These are phyloP conservation scores for Phoenicopterus ruber DNA, from an alignment of 2,113 vertebrate species.

Conservation along the genomic window DNA sequence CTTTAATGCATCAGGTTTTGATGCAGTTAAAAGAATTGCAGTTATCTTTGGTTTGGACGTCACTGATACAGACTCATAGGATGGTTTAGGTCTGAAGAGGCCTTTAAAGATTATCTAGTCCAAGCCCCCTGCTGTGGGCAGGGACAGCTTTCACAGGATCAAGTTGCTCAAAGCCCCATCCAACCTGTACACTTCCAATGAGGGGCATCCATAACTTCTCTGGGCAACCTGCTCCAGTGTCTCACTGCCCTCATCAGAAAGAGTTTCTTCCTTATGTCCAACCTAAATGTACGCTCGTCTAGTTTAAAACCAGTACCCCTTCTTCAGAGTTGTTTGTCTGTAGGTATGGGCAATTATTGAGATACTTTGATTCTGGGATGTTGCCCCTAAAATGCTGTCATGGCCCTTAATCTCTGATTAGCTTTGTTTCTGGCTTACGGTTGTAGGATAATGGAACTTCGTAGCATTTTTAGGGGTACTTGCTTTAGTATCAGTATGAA, in stretches of 20 bases:
- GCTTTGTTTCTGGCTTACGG: background rate
- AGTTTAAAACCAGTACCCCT: background rate
- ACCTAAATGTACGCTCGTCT: background rate
- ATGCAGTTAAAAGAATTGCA: background rate
- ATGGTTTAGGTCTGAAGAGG: background rate
- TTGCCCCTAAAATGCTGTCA: background rate
- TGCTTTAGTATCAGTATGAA: background rate
- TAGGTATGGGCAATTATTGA: background rate
- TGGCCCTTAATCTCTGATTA: background rate
- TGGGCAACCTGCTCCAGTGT: background rate
- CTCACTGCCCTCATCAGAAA: background rate
- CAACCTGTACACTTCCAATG: fast-evolving
- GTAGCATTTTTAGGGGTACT: background rate
- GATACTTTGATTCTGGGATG: background rate
- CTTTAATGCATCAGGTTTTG: background rate
- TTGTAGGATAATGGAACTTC: background rate
- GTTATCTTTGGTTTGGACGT: background rate
- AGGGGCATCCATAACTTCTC: background rate
- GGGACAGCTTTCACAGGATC: background rate
- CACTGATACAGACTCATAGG: background rate
- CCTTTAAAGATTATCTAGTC: background rate
- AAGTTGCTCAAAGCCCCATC: background rate
- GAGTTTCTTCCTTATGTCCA: background rate
- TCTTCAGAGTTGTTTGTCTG: background rate
- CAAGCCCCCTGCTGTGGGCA: background rate